Percentiles rank a stretch among this genome's conserved stretches.
Conservation (phyloP, 1,140 invertebrate genomes). For the Phortica variegata region DNA sequence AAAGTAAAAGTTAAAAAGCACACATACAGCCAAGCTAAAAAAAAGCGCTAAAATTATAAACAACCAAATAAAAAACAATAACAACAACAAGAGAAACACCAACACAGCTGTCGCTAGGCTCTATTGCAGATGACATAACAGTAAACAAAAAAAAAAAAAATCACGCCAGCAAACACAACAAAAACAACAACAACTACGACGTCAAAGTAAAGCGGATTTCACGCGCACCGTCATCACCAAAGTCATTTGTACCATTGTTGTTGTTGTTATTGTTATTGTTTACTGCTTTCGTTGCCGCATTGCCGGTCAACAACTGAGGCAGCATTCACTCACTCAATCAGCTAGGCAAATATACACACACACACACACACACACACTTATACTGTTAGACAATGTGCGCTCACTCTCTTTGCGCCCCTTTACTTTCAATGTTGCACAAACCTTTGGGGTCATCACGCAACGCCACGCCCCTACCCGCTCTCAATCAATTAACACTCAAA, state of each 20-base stretch:
- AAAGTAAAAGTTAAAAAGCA: conserved; percentile 2
- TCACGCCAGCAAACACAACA: conserved; percentile 6
- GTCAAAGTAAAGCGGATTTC: neutral
- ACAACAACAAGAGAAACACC: conserved; percentile 11
- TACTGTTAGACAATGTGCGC: no score
- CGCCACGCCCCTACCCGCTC: no score
- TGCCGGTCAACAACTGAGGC: no score
- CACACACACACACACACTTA: no score
- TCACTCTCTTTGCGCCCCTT: no score
- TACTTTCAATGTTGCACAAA: conserved; percentile 36
- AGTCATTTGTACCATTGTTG: conserved; percentile 15
- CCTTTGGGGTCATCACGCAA: no score
- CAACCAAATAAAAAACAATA: conserved; percentile 18
- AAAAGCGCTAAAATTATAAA: conserved; percentile 1
- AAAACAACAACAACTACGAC: conserved; percentile 1
- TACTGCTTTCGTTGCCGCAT: conserved; percentile 19
- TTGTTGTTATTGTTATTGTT: conserved; percentile 1
- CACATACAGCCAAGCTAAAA: conserved; percentile 8
- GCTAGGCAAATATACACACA: no score
- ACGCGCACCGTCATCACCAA: neutral
- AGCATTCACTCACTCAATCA: no score
- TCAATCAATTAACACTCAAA: conserved; percentile 10
- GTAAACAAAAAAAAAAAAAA: neutral
- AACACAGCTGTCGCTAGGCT: conserved; percentile 5
- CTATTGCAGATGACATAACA: conserved; percentile 30